phyloP scores from a whole-genome alignment of 2,797 vertebrate species.

The Rhinoraja longicauda region DNA sequence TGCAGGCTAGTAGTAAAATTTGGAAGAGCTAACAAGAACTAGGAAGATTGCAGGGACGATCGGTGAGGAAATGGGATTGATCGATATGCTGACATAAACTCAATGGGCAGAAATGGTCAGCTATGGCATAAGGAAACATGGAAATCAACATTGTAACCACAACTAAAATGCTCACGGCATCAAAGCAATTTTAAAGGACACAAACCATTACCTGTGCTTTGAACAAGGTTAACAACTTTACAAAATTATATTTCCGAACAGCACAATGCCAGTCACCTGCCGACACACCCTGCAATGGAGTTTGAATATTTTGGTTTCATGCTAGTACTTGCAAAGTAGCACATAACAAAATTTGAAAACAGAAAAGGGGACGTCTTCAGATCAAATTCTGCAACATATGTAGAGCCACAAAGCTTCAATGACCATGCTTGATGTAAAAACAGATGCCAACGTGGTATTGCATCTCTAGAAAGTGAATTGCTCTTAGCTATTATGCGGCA shows the following conservation, averaged over 20 bases:
- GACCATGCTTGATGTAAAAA: not conserved
- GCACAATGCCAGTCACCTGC: not conserved
- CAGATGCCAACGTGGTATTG: not conserved
- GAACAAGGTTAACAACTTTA: not conserved
- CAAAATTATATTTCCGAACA: not conserved
- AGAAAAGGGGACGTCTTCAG: not conserved
- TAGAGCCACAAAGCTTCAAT: not conserved
- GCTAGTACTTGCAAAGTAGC: not conserved
- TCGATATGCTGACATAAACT: too few species aligned
- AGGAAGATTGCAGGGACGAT: too few species aligned
- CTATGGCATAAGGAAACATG: too few species aligned
- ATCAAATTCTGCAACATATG: not conserved
- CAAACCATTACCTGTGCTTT: not conserved
- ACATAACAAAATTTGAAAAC: not conserved
- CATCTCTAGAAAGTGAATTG: not conserved
- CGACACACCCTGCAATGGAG: not conserved
- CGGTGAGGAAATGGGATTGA: too few species aligned
- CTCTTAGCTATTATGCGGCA: not conserved
- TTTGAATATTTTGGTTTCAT: not conserved
- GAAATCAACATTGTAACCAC: not conserved
- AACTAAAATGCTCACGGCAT: constrained; percentile 7
- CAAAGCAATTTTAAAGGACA: not conserved
- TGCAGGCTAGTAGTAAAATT: too few species aligned
- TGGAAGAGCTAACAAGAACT: too few species aligned
- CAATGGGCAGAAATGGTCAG: too few species aligned